Evolutionary conservation across 1,140 invertebrate genomes (phyloP), one percentile per base, ranked within the genome.

Genomic region (Bombus affinis): DNA sequence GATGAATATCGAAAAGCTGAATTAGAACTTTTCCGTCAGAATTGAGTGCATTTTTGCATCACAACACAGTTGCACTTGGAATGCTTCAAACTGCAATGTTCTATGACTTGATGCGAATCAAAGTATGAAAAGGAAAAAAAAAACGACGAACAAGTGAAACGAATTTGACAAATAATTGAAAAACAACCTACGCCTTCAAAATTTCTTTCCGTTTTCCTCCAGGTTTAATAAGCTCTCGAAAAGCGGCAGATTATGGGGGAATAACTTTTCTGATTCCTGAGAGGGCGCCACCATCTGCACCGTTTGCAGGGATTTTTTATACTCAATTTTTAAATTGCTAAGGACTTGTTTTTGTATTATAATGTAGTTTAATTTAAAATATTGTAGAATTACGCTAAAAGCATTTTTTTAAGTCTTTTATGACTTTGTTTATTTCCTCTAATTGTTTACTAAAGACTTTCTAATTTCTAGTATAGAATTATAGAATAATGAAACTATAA

Each of bases 161-260:
- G 13, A 47, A 53, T 22, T 13, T n/a, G 8, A 0, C 42, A 44
- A n/a, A 44, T 44, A 42, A 37, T 47, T 13, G 42, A 53, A 65
- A 73, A 66, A 80, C 15, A 72, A 85, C 83, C 32, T 85, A 80
- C 83, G 35, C 25, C 28, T 80, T 62, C 3, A 59, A 85, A 72
- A 42, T 28, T 72, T 80, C 57, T 65, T 39, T 66, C 1, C 83
- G 57, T 28, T 80, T 72, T 44, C 28, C 47, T 42, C 5, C 39
- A 42, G 44, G 73, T 10, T 72, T 80, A 71, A 39, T 25, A 62
- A 47, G 57, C 18, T 85, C 35, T 39, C 3, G 53, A 4, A 37
- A 80, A 80, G 47, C 77, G 77, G 66, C 22, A 39, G 66, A 79
- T 59, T 12, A 70, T 12, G 32, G 37, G 28, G 32, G 10, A 62